Conservation (phyloP, 2,113 vertebrate genomes). For the Pedionomus torquatus region DNA sequence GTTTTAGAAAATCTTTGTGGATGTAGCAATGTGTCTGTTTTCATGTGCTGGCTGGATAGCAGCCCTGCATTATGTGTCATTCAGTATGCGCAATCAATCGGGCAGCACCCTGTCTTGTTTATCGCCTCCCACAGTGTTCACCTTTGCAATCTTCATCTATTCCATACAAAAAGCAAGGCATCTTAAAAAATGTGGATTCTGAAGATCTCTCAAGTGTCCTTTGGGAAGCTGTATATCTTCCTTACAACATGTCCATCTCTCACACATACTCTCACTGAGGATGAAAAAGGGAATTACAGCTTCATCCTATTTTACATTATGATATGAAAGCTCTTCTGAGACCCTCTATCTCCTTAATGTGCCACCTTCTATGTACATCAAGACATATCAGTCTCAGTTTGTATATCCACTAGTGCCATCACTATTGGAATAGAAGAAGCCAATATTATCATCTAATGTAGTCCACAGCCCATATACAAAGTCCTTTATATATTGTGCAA, state of each 20-base stretch:
- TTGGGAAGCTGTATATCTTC: background rate
- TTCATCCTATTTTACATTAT: background rate
- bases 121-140: background rate
- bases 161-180: background rate
- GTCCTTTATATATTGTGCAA: background rate
- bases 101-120: background rate
- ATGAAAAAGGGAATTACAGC: conserved; percentile 5
- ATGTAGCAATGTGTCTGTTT: background rate
- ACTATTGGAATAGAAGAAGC: background rate
- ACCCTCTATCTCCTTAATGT: background rate
- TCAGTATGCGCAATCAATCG: background rate
- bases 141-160: background rate
- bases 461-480: background rate
- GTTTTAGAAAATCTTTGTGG: background rate
- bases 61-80: background rate
- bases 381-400: background rate
- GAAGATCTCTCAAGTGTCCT: background rate
- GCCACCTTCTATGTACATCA: background rate
- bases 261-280: background rate
- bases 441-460: background rate
- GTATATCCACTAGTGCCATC: background rate
- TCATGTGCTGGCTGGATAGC: background rate
- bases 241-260: background rate
- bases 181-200: background rate
- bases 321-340: conserved; percentile 26